Evolutionary conservation across 2,888 invertebrate species (phyloP).

Genomic region (Leptodirus hochenwartii): DNA sequence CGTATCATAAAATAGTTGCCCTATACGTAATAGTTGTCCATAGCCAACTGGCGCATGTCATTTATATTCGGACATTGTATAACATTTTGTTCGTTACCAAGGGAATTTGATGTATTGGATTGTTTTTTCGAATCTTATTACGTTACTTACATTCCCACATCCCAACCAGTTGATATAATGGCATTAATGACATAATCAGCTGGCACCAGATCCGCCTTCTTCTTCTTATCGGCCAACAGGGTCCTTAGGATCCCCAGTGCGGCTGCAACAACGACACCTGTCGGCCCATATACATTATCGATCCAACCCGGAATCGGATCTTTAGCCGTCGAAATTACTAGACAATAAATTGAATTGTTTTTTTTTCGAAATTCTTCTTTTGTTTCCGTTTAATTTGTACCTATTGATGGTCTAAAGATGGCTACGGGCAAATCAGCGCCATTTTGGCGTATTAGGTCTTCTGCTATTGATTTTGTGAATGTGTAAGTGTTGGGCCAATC

Average conservation of each 20-base stretch:
- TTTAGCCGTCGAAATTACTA: conserved; percentile 44
- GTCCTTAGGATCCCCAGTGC: conserved; percentile 60
- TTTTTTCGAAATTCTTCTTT: background rate
- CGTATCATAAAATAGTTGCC: too few species aligned
- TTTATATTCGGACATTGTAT: too few species aligned
- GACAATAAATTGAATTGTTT: conserved; percentile 7
- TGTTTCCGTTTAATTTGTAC: conserved; percentile 17
- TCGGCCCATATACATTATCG: conserved; percentile 81
- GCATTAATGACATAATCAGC: conserved; percentile 44
- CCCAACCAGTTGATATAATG: conserved; percentile 37
- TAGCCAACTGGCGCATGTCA: too few species aligned
- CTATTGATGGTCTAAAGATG: conserved; percentile 51
- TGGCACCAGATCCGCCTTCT: conserved; percentile 55
- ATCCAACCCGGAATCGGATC: conserved; percentile 74
- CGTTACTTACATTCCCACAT: background rate
- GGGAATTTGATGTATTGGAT: too few species aligned
- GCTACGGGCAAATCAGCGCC: conserved; percentile 36
- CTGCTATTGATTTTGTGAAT: conserved; percentile 55
- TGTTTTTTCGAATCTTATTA: background rate
- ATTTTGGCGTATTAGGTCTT: conserved; percentile 30
- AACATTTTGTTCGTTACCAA: too few species aligned
- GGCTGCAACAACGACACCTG: conserved; percentile 51
- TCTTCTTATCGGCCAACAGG: conserved; percentile 50
- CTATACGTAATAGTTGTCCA: too few species aligned
- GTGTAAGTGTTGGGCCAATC: conserved; percentile 56